phyloP scores from a whole-genome alignment of 2,888 invertebrate genomes.

The Rotaria magnacalcarata region DNA sequence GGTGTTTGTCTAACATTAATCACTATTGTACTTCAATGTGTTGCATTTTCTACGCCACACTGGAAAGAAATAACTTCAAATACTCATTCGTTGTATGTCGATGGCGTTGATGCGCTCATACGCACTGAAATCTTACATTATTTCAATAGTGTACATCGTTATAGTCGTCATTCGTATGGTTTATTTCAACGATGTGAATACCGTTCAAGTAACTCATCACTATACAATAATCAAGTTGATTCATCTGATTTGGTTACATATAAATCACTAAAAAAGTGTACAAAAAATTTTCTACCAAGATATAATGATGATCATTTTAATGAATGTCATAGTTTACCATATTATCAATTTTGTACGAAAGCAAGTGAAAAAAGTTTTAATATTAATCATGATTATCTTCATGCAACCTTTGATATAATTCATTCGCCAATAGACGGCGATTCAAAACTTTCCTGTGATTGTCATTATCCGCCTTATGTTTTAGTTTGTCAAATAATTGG shows the following conservation, averaged over 20 bases:
- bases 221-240: not conserved
- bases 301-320: constrained; percentile 2
- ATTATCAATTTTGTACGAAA: constrained; percentile 18
- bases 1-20: not conserved
- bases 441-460: not conserved
- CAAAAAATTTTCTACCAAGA: not conserved
- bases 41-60: constrained; percentile 29
- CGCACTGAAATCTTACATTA: constrained; percentile 33
- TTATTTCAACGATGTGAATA: constrained; percentile 36
- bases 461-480: not conserved
- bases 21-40: not conserved
- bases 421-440: no score
- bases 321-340: constrained; percentile 31
- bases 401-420: not conserved
- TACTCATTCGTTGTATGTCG: not conserved
- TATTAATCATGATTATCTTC: not conserved
- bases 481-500: not conserved
- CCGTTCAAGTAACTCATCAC: not conserved
- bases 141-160: constrained; percentile 10
- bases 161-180: constrained; percentile 7
- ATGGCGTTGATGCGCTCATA: constrained; percentile 13
- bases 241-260: not conserved
- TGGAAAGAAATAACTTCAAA: constrained; percentile 27
- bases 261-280: not conserved
- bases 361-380: not conserved